Base-by-base conservation (phyloP, 2,888 invertebrate species). In the Timema cristinae region DNA sequence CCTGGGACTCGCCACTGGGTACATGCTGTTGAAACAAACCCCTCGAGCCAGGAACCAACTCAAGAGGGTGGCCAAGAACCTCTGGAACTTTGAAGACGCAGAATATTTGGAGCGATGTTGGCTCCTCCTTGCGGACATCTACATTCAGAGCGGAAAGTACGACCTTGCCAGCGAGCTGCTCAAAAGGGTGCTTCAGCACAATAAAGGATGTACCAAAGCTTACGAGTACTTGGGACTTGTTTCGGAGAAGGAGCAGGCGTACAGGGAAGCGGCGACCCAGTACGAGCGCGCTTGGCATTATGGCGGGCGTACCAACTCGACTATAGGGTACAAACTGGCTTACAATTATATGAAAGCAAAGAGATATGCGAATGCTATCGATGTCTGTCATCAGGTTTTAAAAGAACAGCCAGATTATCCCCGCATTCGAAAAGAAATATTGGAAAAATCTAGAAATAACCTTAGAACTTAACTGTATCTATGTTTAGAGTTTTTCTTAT, bases 81-180 rank as follows among this genome's bases (percentile, higher is more conserved):
- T 86, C 0, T 98, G 98, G 98, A 95, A 91, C 13, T 94, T 97
- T 77, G 96, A 97, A 81, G 97, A 97, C 78, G 96, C 97, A 0
- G 97, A 98, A 79, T 96, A 97, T 78, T 84, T 98, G 73, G 98
- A 98, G 83, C 89, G 94, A 74, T 94, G 96, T 81, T 98, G 98
- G 98, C 81, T 98, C 8, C 85, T 98, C 66, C 84, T 98, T n/a
- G 93, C 95, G 0, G 97, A 98, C 76, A 91, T 92, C 76, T 97
- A 94, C 79, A 87, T 93, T 70, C 91, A 91, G 79, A 67, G 90
- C 89, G 78, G 91, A 15, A 94, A 97, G 81, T 87, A 89, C 79
- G 97, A 97, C 73, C 88, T 94, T 69, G 96, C 97, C 0, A 89
- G 89, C 63, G 94, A 95, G 76, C 83, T 97, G 49, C 84, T 98